Base-by-base conservation (phyloP, 2,113 vertebrate genomes). In the Corythaixoides concolor region DNA sequence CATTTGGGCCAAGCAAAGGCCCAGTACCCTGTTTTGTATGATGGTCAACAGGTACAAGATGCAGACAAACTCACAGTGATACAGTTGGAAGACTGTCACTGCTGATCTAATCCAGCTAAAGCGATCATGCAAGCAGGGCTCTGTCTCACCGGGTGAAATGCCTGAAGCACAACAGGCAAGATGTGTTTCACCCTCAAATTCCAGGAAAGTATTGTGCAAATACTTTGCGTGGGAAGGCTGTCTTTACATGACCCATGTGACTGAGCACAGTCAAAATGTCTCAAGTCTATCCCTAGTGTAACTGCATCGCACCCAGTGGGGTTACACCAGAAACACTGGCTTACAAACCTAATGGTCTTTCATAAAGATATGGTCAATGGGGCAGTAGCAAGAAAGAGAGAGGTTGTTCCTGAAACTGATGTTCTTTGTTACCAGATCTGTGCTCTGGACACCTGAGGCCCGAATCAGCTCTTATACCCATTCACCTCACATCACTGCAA, bases 131-230 rank as follows among this genome's bases (percentile, higher is more conserved):
- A 95, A 95, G 75, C 64, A 93, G 78, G 11, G 68, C 73, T 96
- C 95, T 89, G 89, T 86, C 90, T 97, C 89, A 77, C 76, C 39
- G 82, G 88, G 80, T 97, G 93, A 93, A 97, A 87, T 88, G 94
- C 93, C 97, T 96, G 77, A 91, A 96, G 96, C 90, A 85, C 92
- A 95, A 97, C 92, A 95, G 90, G 59, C 95, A 94, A 96, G 95
- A 97, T 90, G 55, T 67, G 85, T 93, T 98, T 97, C 91, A 89
- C 81, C 75, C 93, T 97, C 89, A 96, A 95, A 97, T 97, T 97
- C 97, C 96, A 96, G 77, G 72, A 97, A 98, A 92, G 93, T 66
- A 58, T 89, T 97, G 95, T 97, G 96, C 82, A 98, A 97, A 97
- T 86, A 75, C 84, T 92, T 86, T 93, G 89, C 58, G 95, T 84